A percentile compares a stretch with the other conserved stretches of the same genome.
These are phyloP conservation scores for Aphelenchoides fujianensis DNA, from an alignment of 1,140 invertebrate species.

Conservation along the genomic window DNA sequence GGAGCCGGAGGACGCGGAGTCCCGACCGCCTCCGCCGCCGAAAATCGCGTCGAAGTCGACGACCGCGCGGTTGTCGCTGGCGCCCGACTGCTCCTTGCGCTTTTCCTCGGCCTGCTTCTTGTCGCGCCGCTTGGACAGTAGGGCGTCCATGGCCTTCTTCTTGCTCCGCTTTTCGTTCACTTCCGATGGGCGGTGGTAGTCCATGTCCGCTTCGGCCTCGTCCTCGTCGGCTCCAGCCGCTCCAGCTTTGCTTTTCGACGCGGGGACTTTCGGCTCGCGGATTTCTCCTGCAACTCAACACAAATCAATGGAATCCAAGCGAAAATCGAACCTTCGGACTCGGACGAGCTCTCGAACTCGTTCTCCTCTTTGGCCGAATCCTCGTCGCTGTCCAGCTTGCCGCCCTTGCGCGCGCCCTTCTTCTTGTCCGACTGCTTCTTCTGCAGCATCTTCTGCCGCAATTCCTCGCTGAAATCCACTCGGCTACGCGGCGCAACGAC, in stretches of 20 bases:
- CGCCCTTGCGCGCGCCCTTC: not conserved
- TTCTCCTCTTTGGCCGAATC: slow-evolving; percentile 4
- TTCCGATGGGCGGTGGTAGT: slow-evolving; percentile 57
- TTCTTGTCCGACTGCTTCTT: slow-evolving; percentile 14
- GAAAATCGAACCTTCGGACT: slow-evolving; percentile 28
- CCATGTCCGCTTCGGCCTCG: slow-evolving; percentile 33
- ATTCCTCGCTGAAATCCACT: slow-evolving; percentile 20
- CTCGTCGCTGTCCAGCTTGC: slow-evolving; percentile 11
- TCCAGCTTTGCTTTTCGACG: not conserved
- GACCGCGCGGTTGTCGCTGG: slow-evolving; percentile 29
- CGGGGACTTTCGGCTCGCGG: not conserved
- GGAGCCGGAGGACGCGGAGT: slow-evolving; percentile 30
- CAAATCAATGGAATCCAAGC: slow-evolving; percentile 11
- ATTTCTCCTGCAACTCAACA: not conserved
- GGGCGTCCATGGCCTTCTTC: slow-evolving; percentile 53
- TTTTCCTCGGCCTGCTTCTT: slow-evolving; percentile 58
- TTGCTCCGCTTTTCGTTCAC: slow-evolving; percentile 50
- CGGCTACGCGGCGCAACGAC: slow-evolving; percentile 4
- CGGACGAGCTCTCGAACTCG: slow-evolving; percentile 10
- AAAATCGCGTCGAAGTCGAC: slow-evolving; percentile 56
- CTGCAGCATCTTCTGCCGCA: slow-evolving; percentile 14
- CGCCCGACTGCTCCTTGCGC: slow-evolving; percentile 39
- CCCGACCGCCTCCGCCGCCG: slow-evolving; percentile 33
- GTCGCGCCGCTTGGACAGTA: slow-evolving; percentile 50
- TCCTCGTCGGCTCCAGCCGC: slow-evolving; percentile 29